Evolutionary conservation across 2,888 invertebrate species (phyloP).

Genomic region (Spialia ferax): DNA sequence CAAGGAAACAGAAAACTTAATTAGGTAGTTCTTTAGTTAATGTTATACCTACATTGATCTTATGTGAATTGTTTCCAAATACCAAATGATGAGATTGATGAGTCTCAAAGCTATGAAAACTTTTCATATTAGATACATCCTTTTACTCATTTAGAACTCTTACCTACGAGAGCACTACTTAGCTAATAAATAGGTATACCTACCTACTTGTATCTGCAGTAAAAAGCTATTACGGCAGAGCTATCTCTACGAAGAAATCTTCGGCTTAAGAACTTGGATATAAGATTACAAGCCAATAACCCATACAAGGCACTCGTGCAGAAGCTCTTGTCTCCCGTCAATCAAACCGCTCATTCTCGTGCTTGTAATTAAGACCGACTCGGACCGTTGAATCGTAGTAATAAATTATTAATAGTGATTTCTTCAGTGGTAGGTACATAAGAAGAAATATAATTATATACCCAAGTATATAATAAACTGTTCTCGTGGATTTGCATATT

Average conservation of each 20-base stretch:
- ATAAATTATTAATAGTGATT: conserved; percentile 26
- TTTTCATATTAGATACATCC: neutral
- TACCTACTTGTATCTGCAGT: neutral
- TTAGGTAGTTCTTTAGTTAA: neutral
- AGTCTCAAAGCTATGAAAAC: neutral
- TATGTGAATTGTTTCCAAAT: too few species aligned
- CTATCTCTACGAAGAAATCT: conserved; percentile 13
- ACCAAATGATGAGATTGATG: neutral
- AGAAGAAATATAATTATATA: too few species aligned
- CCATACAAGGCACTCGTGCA: conserved; percentile 7
- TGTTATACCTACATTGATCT: too few species aligned
- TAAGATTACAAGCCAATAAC: conserved; percentile 29
- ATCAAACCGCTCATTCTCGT: conserved; percentile 19
- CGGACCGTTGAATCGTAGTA: conserved; percentile 17
- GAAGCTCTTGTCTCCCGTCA: conserved; percentile 25
- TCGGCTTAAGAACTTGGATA: conserved; percentile 10
- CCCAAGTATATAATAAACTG: neutral
- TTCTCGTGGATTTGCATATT: conserved; percentile 23
- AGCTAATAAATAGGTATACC: neutral
- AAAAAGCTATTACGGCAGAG: conserved; percentile 1
- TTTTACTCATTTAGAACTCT: neutral
- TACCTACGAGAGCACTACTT: neutral
- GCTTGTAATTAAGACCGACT: conserved; percentile 25
- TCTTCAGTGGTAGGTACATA: too few species aligned
- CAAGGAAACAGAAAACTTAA: neutral